These are phyloP conservation scores for Caenorhabditis sp. DNA, from an alignment of 2,888 invertebrate genomes.

Conservation along the genomic window DNA sequence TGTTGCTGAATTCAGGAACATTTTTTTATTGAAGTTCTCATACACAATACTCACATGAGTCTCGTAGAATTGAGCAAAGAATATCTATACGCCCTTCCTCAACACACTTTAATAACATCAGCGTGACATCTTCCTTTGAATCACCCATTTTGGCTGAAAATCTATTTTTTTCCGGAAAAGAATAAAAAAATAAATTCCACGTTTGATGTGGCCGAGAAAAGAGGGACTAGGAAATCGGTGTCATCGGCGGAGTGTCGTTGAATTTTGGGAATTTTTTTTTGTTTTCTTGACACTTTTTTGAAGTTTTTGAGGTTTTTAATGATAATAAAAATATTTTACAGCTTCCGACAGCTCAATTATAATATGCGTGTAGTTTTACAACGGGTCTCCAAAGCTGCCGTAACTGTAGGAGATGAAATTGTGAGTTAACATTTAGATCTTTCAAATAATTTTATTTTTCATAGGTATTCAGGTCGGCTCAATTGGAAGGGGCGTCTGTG, in stretches of 20 bases:
- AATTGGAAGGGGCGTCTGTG: conserved; percentile 85
- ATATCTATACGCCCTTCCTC: conserved; percentile 63
- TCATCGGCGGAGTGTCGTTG: conserved; percentile 29
- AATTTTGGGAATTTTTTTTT: background rate
- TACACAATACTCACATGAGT: conserved; percentile 54
- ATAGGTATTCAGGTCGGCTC: conserved; percentile 76
- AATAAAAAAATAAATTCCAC: conserved; percentile 27
- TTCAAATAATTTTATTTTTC: conserved; percentile 71
- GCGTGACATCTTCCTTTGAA: conserved; percentile 34
- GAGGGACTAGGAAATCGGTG: background rate
- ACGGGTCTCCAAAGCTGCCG: conserved; percentile 62
- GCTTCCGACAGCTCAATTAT: no score
- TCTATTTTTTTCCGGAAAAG: background rate
- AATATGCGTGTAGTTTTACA: conserved; percentile 66
- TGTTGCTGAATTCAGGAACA: conserved; percentile 42
- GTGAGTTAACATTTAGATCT: conserved; percentile 42
- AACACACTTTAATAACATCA: conserved; percentile 53
- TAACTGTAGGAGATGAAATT: conserved; percentile 60
- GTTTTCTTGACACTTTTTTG: no score
- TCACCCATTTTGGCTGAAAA: conserved; percentile 32
- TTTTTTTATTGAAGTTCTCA: background rate
- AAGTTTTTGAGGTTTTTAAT: no score
- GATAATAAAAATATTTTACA: no score
- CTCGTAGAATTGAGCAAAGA: conserved; percentile 54
- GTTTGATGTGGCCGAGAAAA: conserved; percentile 21